These are phyloP conservation scores for Eclectus roratus DNA, from an alignment of 2,113 vertebrate species.

Conservation along the genomic window DNA sequence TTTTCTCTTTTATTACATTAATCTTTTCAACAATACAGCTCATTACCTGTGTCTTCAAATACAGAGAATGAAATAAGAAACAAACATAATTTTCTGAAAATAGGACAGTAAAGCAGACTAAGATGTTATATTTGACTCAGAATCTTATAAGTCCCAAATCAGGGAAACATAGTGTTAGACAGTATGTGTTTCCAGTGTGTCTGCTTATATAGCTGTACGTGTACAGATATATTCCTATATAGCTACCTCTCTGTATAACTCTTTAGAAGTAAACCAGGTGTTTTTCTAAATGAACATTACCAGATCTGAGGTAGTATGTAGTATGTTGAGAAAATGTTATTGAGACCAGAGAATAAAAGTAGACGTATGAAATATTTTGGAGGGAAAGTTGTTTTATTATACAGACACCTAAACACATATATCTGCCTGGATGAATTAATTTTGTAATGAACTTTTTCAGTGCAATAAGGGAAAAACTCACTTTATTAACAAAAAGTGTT, in stretches of 20 bases:
- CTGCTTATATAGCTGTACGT: not conserved
- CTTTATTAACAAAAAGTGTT: not conserved
- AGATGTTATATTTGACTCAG: not conserved
- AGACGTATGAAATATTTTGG: not conserved
- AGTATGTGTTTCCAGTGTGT: not conserved
- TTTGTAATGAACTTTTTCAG: not conserved
- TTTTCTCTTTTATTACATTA: not conserved
- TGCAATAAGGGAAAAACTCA: not conserved
- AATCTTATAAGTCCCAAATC: not conserved
- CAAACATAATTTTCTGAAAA: not conserved
- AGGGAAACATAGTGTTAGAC: not conserved
- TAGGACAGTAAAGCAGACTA: not conserved
- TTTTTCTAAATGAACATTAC: not conserved
- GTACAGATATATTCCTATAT: not conserved
- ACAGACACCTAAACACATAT: not conserved
- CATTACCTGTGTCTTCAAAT: slow-evolving; percentile 25
- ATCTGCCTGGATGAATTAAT: not conserved
- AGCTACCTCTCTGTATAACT: not conserved
- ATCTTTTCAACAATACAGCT: not conserved
- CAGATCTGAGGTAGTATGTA: not conserved
- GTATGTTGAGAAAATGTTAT: not conserved
- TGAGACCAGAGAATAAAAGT: not conserved
- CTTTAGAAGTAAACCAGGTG: not conserved
- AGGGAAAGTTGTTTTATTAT: not conserved
- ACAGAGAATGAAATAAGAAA: not conserved